These are phyloP conservation scores for Dugesia japonica DNA, from an alignment of 2,888 invertebrate genomes.

Conservation along the genomic window DNA sequence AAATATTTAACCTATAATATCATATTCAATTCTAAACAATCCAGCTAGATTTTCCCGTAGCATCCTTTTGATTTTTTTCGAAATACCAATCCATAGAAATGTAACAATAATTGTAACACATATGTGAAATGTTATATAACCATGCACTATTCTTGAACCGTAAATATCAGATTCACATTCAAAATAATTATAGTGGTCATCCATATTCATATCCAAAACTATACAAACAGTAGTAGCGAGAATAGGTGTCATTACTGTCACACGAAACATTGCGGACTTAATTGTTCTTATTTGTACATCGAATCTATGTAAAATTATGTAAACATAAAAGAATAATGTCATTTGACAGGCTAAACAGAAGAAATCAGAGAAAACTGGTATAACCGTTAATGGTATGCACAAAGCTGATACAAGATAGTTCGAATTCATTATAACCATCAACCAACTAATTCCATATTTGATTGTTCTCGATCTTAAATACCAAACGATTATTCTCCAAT, in stretches of 20 bases:
- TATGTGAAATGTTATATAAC: neutral
- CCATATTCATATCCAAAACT: neutral
- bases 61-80: neutral
- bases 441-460: neutral
- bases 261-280: neutral
- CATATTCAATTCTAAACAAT: neutral
- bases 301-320: neutral
- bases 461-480: neutral
- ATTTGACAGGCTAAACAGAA: neutral
- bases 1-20: neutral
- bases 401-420: neutral
- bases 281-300: neutral
- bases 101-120: neutral
- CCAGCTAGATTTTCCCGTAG: neutral
- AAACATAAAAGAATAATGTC: neutral
- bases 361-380: neutral
- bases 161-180: neutral
- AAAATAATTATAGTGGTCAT: constrained; percentile 5
- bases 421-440: neutral
- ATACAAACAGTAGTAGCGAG: neutral
- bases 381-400: neutral
- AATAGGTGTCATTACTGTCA: neutral
- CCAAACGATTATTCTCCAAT: neutral
- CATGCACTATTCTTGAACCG: neutral
- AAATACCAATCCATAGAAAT: neutral